Evolutionary conservation across 2,113 vertebrate species (phyloP).

Genomic region (Macrotus californicus): DNA sequence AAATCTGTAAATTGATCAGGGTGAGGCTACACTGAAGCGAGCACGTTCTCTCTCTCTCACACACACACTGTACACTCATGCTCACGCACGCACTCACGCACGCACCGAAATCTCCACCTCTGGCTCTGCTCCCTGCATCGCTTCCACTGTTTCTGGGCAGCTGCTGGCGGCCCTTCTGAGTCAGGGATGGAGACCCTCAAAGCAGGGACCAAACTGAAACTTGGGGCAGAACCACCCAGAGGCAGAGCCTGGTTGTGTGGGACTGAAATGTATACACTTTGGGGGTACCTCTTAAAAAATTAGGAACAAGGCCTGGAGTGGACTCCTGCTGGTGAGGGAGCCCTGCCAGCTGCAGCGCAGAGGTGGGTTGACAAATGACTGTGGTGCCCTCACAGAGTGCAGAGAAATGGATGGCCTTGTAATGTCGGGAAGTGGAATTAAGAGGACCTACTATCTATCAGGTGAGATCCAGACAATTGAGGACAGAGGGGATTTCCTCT

Average conservation of each 20-base stretch:
- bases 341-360: background rate
- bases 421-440: background rate
- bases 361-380: no score
- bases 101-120: background rate
- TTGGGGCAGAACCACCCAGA: background rate
- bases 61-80: background rate
- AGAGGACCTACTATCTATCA: background rate
- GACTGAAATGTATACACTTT: background rate
- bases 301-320: background rate
- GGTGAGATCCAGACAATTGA: background rate
- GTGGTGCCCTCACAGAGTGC: background rate
- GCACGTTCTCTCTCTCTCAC: background rate
- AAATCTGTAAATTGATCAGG: background rate
- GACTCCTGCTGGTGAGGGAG: background rate
- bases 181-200: background rate
- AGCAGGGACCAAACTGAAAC: background rate
- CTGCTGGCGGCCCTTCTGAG: background rate
- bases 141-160: background rate
- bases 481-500: no score
- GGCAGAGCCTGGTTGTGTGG: background rate
- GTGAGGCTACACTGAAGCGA: background rate
- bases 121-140: background rate
- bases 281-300: background rate
- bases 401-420: background rate
- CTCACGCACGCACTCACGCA: background rate